Evolutionary conservation across 2,113 vertebrate genomes (phyloP).

Genomic region (Oophaga pumilio): DNA sequence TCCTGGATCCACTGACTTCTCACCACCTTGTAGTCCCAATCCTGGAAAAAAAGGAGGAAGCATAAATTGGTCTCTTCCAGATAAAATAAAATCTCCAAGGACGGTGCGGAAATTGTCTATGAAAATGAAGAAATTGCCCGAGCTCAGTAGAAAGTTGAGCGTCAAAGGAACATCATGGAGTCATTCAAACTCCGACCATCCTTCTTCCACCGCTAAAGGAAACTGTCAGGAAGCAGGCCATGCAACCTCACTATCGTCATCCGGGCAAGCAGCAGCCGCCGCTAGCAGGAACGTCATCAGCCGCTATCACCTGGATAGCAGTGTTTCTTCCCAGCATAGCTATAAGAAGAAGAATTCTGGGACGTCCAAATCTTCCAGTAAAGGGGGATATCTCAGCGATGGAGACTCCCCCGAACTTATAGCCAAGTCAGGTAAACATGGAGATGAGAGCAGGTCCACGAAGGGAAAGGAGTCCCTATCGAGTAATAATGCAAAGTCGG

Average conservation of each 20-base stretch:
- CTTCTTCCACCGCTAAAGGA: constrained; percentile 68
- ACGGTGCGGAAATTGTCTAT: constrained; percentile 97
- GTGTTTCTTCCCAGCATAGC: constrained; percentile 86
- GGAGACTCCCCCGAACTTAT: constrained; percentile 94
- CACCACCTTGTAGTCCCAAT: constrained; percentile 87
- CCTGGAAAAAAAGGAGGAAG: constrained; percentile 88
- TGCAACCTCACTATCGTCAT: constrained; percentile 70
- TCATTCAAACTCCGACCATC: constrained; percentile 68
- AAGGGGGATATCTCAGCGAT: constrained; percentile 95
- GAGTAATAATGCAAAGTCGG: constrained; percentile 73
- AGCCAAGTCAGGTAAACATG: constrained; percentile 87
- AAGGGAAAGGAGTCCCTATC: constrained; percentile 74
- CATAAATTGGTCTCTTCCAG: constrained; percentile 95
- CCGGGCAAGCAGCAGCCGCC: constrained; percentile 74
- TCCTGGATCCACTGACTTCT: constrained; percentile 69
- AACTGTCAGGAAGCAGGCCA: constrained; percentile 69
- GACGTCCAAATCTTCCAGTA: constrained; percentile 87
- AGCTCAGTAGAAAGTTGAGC: constrained; percentile 91
- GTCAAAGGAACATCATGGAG: constrained; percentile 80
- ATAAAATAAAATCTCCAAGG: constrained; percentile 96
- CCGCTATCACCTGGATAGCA: constrained; percentile 95
- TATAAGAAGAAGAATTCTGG: constrained; percentile 83
- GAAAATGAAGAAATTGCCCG: constrained; percentile 97
- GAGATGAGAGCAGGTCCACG: constrained; percentile 75
- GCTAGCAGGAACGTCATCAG: constrained; percentile 96